These are phyloP conservation scores for Zeus faber DNA, from an alignment of 2,113 vertebrate species.

Conservation along the genomic window DNA sequence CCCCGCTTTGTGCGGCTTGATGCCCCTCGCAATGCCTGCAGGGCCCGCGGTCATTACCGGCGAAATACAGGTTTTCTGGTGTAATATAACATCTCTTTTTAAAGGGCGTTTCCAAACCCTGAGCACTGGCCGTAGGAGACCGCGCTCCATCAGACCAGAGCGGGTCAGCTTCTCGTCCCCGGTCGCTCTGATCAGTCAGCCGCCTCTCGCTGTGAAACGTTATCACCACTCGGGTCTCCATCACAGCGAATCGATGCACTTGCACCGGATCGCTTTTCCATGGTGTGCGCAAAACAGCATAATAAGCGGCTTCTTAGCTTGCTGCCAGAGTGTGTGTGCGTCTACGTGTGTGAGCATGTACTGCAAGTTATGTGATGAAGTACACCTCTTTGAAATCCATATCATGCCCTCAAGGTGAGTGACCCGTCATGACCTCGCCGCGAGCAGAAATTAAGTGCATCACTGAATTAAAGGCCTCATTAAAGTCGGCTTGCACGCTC, in stretches of 20 bases:
- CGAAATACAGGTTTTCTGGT: slow-evolving; percentile 29
- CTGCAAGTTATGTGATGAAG: background rate
- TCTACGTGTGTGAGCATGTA: slow-evolving; percentile 11
- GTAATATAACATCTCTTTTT: slow-evolving; percentile 22
- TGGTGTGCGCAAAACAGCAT: slow-evolving; percentile 39
- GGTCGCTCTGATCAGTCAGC: slow-evolving; percentile 21
- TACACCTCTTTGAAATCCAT: slow-evolving; percentile 11
- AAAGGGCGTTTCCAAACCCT: slow-evolving; percentile 27
- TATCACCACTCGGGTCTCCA: slow-evolving; percentile 50
- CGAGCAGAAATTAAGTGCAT: background rate
- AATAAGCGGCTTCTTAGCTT: slow-evolving; percentile 31
- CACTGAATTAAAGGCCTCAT: slow-evolving; percentile 16
- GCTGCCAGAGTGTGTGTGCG: background rate
- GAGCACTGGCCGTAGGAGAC: slow-evolving; percentile 19
- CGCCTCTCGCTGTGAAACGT: slow-evolving; percentile 41
- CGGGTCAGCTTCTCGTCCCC: slow-evolving; percentile 14
- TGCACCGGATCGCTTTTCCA: slow-evolving; percentile 51
- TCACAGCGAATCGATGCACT: slow-evolving; percentile 56
- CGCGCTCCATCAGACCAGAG: slow-evolving; percentile 25
- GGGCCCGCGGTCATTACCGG: slow-evolving; percentile 41
- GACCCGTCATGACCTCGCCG: slow-evolving; percentile 4
- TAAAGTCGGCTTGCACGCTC: slow-evolving; percentile 27
- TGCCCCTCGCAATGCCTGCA: slow-evolving; percentile 35
- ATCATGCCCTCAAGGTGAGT: background rate
- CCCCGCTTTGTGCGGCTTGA: slow-evolving; percentile 30